Conservation (phyloP, 2,797 vertebrate genomes). For the Cirrhinus molitorella region DNA sequence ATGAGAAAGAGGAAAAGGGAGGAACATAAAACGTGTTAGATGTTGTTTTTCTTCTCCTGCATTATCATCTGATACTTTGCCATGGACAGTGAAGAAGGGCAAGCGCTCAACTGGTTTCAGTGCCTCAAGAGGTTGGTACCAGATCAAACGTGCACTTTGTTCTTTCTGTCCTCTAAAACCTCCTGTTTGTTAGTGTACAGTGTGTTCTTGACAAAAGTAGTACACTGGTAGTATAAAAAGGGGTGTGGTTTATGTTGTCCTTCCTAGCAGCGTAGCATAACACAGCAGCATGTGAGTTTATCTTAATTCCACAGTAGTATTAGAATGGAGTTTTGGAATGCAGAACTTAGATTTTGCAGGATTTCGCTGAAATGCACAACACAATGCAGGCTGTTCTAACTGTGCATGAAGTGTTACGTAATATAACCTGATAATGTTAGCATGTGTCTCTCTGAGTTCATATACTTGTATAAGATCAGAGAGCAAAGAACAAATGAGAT, state of each 20-base stretch:
- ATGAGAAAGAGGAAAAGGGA: conserved; percentile 42
- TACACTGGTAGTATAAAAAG: conserved; percentile 5
- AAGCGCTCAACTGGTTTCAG: conserved; percentile 66
- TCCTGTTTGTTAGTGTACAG: not conserved
- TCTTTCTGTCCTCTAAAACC: not conserved
- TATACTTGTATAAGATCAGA: not conserved
- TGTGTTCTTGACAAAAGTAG: conserved; percentile 8
- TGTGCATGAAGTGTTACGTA: not conserved
- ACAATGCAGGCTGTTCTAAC: not conserved
- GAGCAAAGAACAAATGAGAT: not conserved
- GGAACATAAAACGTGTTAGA: not conserved
- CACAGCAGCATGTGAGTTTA: not conserved
- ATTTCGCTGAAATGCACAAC: not conserved
- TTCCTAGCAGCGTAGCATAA: conserved; percentile 11
- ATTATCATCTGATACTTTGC: conserved; percentile 16
- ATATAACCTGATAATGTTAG: not conserved
- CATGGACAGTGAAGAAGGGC: conserved; percentile 67
- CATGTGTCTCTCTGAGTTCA: conserved; percentile 45
- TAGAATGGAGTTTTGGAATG: conserved; percentile 1
- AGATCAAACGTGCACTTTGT: conserved; percentile 47
- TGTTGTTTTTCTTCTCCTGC: conserved; percentile 41
- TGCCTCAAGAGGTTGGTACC: conserved; percentile 70
- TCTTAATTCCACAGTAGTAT: not conserved
- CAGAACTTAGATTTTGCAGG: conserved; percentile 16
- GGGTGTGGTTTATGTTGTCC: conserved; percentile 17